Conservation (phyloP, 2,113 vertebrate species). For the Salvelinus alpinus region DNA sequence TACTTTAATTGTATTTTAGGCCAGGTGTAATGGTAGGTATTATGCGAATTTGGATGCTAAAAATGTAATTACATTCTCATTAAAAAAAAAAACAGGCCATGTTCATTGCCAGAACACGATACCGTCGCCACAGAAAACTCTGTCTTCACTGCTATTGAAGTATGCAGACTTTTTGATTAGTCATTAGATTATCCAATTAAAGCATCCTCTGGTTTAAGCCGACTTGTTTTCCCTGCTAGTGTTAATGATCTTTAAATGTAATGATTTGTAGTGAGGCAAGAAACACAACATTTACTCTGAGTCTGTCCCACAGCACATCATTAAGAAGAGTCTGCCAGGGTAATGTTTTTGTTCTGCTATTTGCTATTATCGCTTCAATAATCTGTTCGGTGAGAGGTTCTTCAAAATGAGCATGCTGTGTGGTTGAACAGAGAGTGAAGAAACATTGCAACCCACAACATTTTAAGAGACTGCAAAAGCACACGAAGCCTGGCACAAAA, state of each 20-base stretch:
- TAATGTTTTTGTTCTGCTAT: slow-evolving; percentile 35
- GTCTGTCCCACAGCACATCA: slow-evolving; percentile 46
- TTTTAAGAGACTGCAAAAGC: slow-evolving; percentile 20
- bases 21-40: slow-evolving; percentile 39
- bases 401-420: slow-evolving; percentile 74
- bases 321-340: slow-evolving; percentile 44
- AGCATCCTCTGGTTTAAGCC: slow-evolving; percentile 26
- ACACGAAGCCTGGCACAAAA: slow-evolving; percentile 46
- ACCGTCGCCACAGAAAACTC: not conserved
- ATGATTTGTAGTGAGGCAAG: slow-evolving; percentile 61
- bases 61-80: slow-evolving; percentile 46
- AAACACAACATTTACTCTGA: slow-evolving; percentile 33
- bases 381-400: slow-evolving; percentile 36
- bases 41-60: slow-evolving; percentile 45
- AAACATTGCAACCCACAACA: slow-evolving; percentile 30
- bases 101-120: slow-evolving; percentile 23
- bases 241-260: slow-evolving; percentile 64
- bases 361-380: slow-evolving; percentile 46
- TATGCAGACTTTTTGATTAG: not conserved
- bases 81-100: slow-evolving; percentile 1
- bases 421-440: slow-evolving; percentile 37
- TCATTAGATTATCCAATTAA: slow-evolving; percentile 32
- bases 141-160: not conserved
- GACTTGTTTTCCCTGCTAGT: slow-evolving; percentile 39
- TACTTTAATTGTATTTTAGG: slow-evolving; percentile 34